These are phyloP conservation scores for Nymphalis polychloros DNA, from an alignment of 2,888 invertebrate genomes.

Conservation along the genomic window DNA sequence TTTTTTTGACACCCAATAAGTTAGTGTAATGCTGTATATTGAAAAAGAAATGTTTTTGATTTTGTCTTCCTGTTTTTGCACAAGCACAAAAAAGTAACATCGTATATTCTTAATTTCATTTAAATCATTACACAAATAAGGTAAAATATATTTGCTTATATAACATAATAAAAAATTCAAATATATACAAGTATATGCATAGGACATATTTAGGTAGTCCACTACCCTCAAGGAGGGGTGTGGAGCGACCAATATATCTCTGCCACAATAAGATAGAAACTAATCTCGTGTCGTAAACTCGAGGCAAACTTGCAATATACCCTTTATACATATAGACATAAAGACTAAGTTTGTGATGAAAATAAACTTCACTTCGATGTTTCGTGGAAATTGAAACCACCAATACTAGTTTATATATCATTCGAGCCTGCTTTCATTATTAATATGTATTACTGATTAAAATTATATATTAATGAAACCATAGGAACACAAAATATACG, in stretches of 20 bases:
- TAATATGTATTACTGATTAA: background rate
- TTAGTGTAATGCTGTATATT: too few relatives aligned
- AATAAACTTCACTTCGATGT: slow-evolving; percentile 12
- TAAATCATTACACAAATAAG: too few relatives aligned
- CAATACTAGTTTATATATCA: slow-evolving; percentile 32
- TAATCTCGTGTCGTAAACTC: slow-evolving; percentile 45
- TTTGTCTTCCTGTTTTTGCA: too few relatives aligned
- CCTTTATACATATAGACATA: background rate
- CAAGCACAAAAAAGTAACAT: too few relatives aligned
- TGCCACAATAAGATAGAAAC: slow-evolving; percentile 63
- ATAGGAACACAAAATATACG: too few relatives aligned
- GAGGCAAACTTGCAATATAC: slow-evolving; percentile 14
- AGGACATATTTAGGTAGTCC: slow-evolving; percentile 28
- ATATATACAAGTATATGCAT: slow-evolving; percentile 7
- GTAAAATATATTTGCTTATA: background rate
- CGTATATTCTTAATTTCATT: too few relatives aligned
- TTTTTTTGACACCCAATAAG: too few relatives aligned
- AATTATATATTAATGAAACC: background rate
- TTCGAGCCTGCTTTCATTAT: slow-evolving; percentile 1
- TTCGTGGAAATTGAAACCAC: slow-evolving; percentile 28
- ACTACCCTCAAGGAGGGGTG: slow-evolving; percentile 30
- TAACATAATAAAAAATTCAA: slow-evolving; percentile 11
- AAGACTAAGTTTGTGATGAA: slow-evolving; percentile 11
- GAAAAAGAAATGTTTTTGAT: too few relatives aligned
- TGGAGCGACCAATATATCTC: slow-evolving; percentile 55